phyloP scores from a whole-genome alignment of 2,113 vertebrate species.

The Leptobrachium leishanense region DNA sequence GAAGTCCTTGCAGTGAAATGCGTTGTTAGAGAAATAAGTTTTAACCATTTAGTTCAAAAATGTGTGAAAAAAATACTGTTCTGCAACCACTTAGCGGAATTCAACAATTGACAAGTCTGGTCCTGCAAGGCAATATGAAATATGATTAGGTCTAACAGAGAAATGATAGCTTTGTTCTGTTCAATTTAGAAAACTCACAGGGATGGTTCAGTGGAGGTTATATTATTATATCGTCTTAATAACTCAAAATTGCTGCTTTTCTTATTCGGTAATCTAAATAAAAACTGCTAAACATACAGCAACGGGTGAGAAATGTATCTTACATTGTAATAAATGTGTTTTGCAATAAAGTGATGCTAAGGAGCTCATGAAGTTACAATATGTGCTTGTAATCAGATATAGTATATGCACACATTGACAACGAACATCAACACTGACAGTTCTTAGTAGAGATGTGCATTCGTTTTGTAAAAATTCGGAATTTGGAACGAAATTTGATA shows the following conservation, averaged over 20 bases:
- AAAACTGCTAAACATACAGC: too few species aligned
- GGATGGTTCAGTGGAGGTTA: neutral
- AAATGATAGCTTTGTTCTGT: slow-evolving; percentile 60
- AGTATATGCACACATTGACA: too few species aligned
- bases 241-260: neutral
- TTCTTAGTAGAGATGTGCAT: too few species aligned
- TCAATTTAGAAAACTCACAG: slow-evolving; percentile 14
- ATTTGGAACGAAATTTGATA: too few species aligned
- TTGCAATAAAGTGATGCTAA: too few species aligned
- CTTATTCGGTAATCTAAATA: neutral
- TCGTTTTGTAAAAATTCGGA: too few species aligned
- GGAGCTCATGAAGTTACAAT: too few species aligned
- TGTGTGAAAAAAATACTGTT: slow-evolving; percentile 78
- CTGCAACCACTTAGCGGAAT: slow-evolving; percentile 84
- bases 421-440: too few species aligned
- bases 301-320: too few species aligned
- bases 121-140: slow-evolving; percentile 72
- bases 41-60: slow-evolving; percentile 80
- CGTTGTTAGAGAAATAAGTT: slow-evolving; percentile 41
- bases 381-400: too few species aligned
- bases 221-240: neutral
- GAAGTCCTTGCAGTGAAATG: neutral
- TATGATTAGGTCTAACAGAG: slow-evolving; percentile 71
- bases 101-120: slow-evolving; percentile 74
- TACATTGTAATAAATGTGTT: too few species aligned